Evolutionary conservation across 2,888 invertebrate species (phyloP), one percentile per base, ranked within the genome.

Genomic region (Cylloceria caligata): DNA sequence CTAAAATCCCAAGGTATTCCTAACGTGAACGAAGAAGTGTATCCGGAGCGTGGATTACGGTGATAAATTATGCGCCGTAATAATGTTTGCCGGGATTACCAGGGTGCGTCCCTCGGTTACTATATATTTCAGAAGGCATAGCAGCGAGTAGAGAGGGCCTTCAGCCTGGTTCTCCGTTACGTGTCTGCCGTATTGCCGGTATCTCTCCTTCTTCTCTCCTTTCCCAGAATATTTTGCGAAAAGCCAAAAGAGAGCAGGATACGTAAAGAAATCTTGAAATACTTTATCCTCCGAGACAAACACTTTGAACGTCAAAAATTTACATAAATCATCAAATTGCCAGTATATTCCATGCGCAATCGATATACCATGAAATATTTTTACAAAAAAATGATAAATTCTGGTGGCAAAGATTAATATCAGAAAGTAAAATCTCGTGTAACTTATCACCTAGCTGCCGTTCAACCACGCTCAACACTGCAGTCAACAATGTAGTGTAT

Each of bases 41-140:
- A 83, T 80, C 80, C 80, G 73, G 78, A 80, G 74, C 78, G 74
- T 78, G 80, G 83, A 83, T 81, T 81, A 83, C 67, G 55, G 74
- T 42, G 69, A 83, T 83, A 83, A 81, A 83, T 83, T 83, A 83
- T 83, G 77, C 83, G 62, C 64, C 65, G 78, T 78, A 83, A 83
- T 83, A 80, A 83, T 75, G 83, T 74, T 83, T 80, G 78, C 74
- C 36, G 78, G 83, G 83, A 83, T 83, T 83, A 83, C 74, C 47
- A 68, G 80, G 74, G 74, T 81, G 78, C 67, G 83, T 72, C 77
- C 80, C 80, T 71, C 73, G 77, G 74, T 71, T 77, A 57, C 77
- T 77, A 69, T 71, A 78, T 71, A 55, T 78, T 78, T 78, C 64
- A 65, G 11, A 45, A 55, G 64, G 52, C 77, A 55, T 6, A 64